Conservation (phyloP, 1,140 invertebrate species). For the Drosophila punjabiensis region DNA sequence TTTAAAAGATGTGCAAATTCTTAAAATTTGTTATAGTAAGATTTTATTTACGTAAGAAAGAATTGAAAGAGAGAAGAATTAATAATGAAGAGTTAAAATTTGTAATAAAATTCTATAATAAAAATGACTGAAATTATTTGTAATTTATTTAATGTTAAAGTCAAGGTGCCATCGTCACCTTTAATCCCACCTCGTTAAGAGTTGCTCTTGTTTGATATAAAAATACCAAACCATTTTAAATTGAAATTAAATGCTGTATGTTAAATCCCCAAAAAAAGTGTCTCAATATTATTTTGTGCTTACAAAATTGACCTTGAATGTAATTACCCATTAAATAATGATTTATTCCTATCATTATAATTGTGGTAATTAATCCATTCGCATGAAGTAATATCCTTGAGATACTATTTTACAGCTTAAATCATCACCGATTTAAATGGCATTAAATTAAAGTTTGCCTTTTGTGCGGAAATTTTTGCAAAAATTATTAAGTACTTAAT, state of each 20-base stretch:
- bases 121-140: too few species aligned
- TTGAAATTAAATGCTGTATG: not conserved
- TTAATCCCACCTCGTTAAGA: too few species aligned
- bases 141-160: too few species aligned
- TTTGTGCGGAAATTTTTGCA: slow-evolving; percentile 3
- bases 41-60: not conserved
- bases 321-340: slow-evolving; percentile 8
- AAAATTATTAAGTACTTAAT: slow-evolving; percentile 45
- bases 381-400: not conserved
- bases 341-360: not conserved
- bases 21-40: not conserved
- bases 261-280: not conserved
- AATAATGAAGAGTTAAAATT: not conserved
- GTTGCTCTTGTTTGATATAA: too few species aligned
- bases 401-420: not conserved
- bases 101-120: too few species aligned
- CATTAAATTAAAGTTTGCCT: slow-evolving; percentile 28
- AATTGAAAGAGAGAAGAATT: not conserved
- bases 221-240: not conserved
- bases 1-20: not conserved
- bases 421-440: slow-evolving; percentile 7
- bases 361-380: not conserved
- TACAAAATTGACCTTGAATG: slow-evolving; percentile 2
- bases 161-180: too few species aligned
- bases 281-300: not conserved